A percentile compares a stretch with the other conserved stretches of the same genome.
These are phyloP conservation scores for Acinonyx jubatus DNA, from an alignment of 2,113 vertebrate species.

Conservation along the genomic window DNA sequence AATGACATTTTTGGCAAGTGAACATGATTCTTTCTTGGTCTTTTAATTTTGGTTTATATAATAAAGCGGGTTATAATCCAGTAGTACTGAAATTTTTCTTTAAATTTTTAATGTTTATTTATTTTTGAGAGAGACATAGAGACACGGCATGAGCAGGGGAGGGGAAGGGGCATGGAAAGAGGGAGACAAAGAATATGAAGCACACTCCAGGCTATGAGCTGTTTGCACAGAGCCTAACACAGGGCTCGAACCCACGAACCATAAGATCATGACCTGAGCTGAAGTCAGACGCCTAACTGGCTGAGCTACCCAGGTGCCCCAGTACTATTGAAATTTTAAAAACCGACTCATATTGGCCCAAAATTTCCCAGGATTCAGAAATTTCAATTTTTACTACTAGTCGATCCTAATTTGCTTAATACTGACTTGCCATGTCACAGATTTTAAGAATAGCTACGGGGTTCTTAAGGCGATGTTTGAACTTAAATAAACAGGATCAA, in stretches of 20 bases:
- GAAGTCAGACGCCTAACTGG: too few relatives aligned
- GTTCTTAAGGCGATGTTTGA: conserved; percentile 16
- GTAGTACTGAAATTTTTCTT: background rate
- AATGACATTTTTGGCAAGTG: background rate
- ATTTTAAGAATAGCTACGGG: background rate
- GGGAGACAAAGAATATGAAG: too few relatives aligned
- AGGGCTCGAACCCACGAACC: too few relatives aligned
- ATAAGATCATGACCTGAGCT: too few relatives aligned
- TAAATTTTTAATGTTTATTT: too few relatives aligned
- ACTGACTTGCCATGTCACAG: background rate
- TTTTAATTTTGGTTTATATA: background rate
- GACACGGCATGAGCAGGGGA: too few relatives aligned
- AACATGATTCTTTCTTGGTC: background rate
- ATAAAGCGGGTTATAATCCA: conserved; percentile 12
- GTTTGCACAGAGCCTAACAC: too few relatives aligned
- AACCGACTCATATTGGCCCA: background rate
- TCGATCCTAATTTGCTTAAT: background rate
- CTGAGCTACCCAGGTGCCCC: background rate
- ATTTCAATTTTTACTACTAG: conserved; percentile 4
- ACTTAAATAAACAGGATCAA: background rate
- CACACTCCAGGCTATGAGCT: too few relatives aligned
- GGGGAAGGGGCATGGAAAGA: too few relatives aligned
- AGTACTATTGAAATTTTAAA: background rate
- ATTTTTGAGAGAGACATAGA: too few relatives aligned
- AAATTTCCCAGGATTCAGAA: conserved; percentile 36